A percentile compares a stretch with the other conserved stretches of the same genome.
Evolutionary conservation across 2,797 vertebrate species (phyloP).

Genomic region (Micropoecilia bifurca): DNA sequence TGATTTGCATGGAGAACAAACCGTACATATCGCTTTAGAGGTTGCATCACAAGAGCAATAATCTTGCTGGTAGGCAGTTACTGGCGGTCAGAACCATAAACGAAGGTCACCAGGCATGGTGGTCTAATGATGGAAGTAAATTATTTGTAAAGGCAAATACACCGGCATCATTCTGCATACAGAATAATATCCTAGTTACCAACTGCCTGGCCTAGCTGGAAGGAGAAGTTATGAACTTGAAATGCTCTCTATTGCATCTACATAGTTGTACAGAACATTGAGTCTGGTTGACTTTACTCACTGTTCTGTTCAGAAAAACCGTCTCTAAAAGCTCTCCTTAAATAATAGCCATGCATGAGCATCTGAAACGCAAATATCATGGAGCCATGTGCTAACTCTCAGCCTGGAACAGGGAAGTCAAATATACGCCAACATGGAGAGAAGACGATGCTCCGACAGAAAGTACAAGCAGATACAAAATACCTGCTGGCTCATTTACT

Average conservation of each 20-base stretch:
- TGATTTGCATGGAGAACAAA: not conserved
- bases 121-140: not conserved
- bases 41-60: not conserved
- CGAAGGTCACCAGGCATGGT: not conserved
- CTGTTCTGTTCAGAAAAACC: not conserved
- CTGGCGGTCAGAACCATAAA: not conserved
- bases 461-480: not conserved
- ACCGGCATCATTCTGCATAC: not conserved
- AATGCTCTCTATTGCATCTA: not conserved
- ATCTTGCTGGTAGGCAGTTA: not conserved
- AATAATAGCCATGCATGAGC: conserved; percentile 1
- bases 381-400: not conserved
- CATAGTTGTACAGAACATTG: not conserved
- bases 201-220: not conserved
- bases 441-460: not conserved
- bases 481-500: not conserved
- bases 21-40: not conserved
- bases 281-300: not conserved
- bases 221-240: not conserved
- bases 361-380: not conserved
- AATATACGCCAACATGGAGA: not conserved
- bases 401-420: not conserved
- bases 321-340: not conserved
- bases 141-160: not conserved
- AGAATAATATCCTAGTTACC: not conserved